Percentiles rank a stretch among this genome's conserved stretches.
These are phyloP conservation scores for Mastomys natalensis DNA, from an alignment of 2,113 vertebrate genomes.

Conservation along the genomic window DNA sequence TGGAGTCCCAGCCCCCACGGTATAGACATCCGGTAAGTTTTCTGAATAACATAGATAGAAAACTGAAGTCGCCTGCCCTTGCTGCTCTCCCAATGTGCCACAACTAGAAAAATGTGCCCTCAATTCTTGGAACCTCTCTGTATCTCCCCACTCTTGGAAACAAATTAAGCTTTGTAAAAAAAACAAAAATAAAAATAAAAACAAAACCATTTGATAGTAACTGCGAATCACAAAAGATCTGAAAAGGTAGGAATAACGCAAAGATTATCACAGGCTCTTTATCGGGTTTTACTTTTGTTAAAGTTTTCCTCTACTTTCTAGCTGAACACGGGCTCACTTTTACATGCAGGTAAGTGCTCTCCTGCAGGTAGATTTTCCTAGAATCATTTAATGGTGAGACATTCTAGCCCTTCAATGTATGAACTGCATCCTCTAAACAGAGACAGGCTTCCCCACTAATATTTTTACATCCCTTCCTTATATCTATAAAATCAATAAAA, in stretches of 20 bases:
- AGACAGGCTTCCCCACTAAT: neutral
- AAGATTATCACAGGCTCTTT: neutral
- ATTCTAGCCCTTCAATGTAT: neutral
- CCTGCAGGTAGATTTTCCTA: neutral
- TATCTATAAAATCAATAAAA: neutral
- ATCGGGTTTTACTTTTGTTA: neutral
- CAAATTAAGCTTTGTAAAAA: neutral
- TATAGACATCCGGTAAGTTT: neutral
- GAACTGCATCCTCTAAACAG: neutral
- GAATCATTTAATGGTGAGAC: neutral
- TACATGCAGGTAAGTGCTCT: neutral
- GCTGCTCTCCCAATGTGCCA: neutral
- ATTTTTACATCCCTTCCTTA: neutral
- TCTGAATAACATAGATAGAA: neutral
- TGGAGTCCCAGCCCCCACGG: neutral
- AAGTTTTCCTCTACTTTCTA: neutral
- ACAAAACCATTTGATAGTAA: neutral
- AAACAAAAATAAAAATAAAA: neutral
- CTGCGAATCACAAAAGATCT: constrained; percentile 30
- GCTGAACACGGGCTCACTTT: neutral
- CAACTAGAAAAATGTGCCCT: neutral
- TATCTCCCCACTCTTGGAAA: neutral
- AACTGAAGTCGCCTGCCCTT: neutral
- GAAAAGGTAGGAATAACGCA: neutral
- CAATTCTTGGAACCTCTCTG: neutral